Evolutionary conservation across 2,113 vertebrate species (phyloP).

Genomic region (Pipra filicauda): DNA sequence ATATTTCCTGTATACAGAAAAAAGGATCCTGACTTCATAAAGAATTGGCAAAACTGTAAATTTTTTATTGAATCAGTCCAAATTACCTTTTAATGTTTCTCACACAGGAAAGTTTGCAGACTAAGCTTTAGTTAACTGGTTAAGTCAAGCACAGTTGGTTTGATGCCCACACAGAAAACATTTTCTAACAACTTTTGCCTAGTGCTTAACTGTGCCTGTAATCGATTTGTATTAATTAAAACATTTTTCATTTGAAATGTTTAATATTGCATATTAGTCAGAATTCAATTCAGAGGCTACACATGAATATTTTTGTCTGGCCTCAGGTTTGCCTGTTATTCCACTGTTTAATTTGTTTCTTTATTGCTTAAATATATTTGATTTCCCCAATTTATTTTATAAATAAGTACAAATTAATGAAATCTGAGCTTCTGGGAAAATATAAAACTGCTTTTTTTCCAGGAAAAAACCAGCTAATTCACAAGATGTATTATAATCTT

Average conservation of each 20-base stretch:
- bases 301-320: neutral
- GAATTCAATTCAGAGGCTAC: neutral
- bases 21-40: neutral
- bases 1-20: neutral
- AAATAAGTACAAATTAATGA: neutral
- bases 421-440: neutral
- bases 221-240: neutral
- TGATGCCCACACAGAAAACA: neutral
- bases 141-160: neutral
- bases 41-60: neutral
- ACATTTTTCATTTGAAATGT: neutral
- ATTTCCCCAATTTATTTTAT: neutral
- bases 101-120: neutral
- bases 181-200: neutral
- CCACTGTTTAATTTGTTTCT: neutral
- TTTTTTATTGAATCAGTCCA: neutral
- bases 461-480: neutral
- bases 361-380: neutral
- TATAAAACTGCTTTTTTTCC: neutral
- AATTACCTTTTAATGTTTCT: neutral
- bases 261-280: neutral
- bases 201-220: neutral
- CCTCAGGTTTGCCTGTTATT: neutral
- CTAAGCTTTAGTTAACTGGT: neutral
- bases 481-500: neutral